Evolutionary conservation across 2,113 vertebrate species (phyloP), one percentile per base, ranked within the genome.

Genomic region (Amazona guildingii): DNA sequence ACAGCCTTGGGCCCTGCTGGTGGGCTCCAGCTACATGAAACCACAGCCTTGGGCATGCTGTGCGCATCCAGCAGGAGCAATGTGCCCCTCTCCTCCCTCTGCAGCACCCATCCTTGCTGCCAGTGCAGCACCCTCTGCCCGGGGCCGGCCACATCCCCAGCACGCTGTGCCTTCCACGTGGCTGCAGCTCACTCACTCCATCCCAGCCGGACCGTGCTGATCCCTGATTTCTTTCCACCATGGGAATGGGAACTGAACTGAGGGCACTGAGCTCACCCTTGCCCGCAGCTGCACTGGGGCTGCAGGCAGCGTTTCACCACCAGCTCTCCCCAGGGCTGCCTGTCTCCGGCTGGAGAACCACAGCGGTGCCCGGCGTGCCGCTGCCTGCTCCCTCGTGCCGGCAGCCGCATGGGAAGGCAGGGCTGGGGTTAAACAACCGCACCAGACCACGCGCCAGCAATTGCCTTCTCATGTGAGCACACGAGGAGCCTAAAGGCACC

Each of bases 221-320:
- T 23, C 59, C 1, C 0, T n/a, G 20, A 46, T 80, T 75, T 46
- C 43, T 48, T 49, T 2, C 5, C 17, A 27, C 69, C 13, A 0
- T 12, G 41, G 55, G 93, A 95, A 89, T n/a, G 94, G 96, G 93
- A 96, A 95, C 92, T 95, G 83, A 87, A 95, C 86, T 31, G 96
- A 95, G 95, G 93, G 83, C 92, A 39, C 93, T 68, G 54, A 94
- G 81, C 92, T 91, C 88, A 41, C 86, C 78, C 10, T 25, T 5
- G 64, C 88, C 85, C 1, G 1, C 92, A 70, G 84, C 68, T 8
- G 7, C 51, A 61, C 80, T 20, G 84, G 94, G 94, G 86, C 90
- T 81, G 89, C 93, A 78, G 90, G 95, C 83, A 48, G 72, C 2
- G 1, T 44, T 89, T 85, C 80, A 35, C 62, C 85, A 44, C 29